Evolutionary conservation across 2,797 vertebrate species (phyloP).

Genomic region (Acestrorhynchus altus): DNA sequence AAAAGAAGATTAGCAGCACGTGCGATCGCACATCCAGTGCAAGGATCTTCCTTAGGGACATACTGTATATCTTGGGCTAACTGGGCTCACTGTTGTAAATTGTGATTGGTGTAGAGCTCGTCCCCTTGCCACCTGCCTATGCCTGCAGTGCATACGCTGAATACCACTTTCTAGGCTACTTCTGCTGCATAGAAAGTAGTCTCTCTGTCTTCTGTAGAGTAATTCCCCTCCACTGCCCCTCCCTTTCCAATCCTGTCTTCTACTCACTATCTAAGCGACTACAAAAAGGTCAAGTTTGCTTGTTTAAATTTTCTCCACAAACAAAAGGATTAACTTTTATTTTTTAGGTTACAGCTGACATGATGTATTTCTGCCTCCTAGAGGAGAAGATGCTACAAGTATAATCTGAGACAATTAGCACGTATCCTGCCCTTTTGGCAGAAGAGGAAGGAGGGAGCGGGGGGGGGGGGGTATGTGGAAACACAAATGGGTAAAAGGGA

Average conservation of each 20-base stretch:
- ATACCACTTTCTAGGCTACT: background rate
- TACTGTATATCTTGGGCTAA: background rate
- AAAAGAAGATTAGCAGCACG: no score
- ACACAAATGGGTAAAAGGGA: slow-evolving; percentile 18
- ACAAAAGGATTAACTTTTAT: slow-evolving; percentile 57
- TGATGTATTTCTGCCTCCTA: slow-evolving; percentile 57
- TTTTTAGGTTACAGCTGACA: slow-evolving; percentile 55
- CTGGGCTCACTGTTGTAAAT: background rate
- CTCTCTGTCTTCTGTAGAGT: slow-evolving; percentile 53
- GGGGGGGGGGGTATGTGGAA: slow-evolving; percentile 16
- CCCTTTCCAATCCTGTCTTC: slow-evolving; percentile 25
- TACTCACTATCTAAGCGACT: slow-evolving; percentile 58
- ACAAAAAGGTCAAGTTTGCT: slow-evolving; percentile 49
- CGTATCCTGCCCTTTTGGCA: slow-evolving; percentile 37
- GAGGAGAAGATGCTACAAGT: slow-evolving; percentile 38
- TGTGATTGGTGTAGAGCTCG: background rate
- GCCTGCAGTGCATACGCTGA: background rate
- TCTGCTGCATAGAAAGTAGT: background rate
- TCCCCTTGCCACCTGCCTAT: background rate
- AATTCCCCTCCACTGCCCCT: slow-evolving; percentile 35
- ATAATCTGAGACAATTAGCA: slow-evolving; percentile 46
- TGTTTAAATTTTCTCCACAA: slow-evolving; percentile 59
- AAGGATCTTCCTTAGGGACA: background rate
- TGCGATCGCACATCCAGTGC: no score
- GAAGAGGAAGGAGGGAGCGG: slow-evolving; percentile 16